These are phyloP conservation scores for Molossus molossus DNA, from an alignment of 2,797 vertebrate genomes.

Conservation along the genomic window DNA sequence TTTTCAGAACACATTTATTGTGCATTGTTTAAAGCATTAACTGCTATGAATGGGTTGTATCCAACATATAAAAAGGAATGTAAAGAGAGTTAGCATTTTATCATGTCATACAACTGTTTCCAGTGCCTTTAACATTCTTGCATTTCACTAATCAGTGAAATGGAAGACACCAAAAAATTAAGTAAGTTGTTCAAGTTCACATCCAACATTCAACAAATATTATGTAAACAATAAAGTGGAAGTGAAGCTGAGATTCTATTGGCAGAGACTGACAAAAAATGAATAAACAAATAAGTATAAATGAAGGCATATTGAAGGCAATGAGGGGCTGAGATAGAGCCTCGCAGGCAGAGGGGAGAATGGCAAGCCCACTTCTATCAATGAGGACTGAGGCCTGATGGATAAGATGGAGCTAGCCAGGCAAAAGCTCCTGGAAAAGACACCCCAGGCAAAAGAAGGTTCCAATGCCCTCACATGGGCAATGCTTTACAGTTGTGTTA, in stretches of 20 bases:
- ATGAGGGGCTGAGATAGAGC: neutral
- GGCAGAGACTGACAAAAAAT: neutral
- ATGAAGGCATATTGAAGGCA: neutral
- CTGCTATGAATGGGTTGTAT: neutral
- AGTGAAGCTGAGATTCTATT: conserved; percentile 37
- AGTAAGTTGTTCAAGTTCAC: conserved; percentile 21
- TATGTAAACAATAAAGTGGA: conserved; percentile 45
- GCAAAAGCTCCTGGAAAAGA: neutral
- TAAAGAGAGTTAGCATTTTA: conserved; percentile 30
- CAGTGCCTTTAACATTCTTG: conserved; percentile 27
- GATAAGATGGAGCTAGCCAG: neutral
- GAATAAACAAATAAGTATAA: neutral
- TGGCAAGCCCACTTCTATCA: neutral
- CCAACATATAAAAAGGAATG: neutral
- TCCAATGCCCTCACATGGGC: neutral
- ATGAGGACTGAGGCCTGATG: neutral
- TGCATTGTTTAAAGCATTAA: conserved; percentile 31
- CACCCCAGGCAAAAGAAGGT: neutral
- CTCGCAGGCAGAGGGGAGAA: neutral
- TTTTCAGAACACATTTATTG: conserved; percentile 33
- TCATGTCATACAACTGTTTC: conserved; percentile 16
- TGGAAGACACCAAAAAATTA: neutral
- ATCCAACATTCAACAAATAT: neutral
- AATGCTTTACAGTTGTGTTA: neutral
- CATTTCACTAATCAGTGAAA: conserved; percentile 41